Percentiles rank a stretch among this genome's conserved stretches.
Conservation (phyloP, 2,797 vertebrate genomes). For the Jordanella pulchra region DNA sequence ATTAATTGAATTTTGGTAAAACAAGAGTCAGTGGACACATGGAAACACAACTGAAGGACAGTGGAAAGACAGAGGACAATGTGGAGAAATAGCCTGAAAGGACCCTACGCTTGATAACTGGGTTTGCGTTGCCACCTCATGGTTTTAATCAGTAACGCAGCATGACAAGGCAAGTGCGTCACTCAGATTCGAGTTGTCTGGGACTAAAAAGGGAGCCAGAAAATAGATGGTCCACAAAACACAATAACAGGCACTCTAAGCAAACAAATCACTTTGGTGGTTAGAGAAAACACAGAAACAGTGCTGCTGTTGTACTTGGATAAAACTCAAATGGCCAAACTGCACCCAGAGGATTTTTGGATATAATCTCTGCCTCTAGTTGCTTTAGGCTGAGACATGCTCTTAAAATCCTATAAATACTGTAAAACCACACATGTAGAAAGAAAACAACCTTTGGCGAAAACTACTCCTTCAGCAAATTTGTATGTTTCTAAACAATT, state of each 20-base stretch:
- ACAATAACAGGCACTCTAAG: slow-evolving; percentile 20
- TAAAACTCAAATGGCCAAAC: slow-evolving; percentile 13
- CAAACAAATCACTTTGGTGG: slow-evolving; percentile 29
- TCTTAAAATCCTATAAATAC: slow-evolving; percentile 2
- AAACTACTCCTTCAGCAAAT: slow-evolving; percentile 14
- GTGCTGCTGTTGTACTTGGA: slow-evolving; percentile 21
- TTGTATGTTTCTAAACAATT: background rate
- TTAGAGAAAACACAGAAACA: slow-evolving; percentile 2
- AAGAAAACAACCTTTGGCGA: background rate
- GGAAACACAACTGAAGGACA: background rate
- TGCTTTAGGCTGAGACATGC: slow-evolving; percentile 9
- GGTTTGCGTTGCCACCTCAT: slow-evolving; percentile 67
- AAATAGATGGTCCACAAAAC: slow-evolving; percentile 40
- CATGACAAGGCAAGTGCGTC: slow-evolving; percentile 27
- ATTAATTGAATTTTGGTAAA: slow-evolving; percentile 14
- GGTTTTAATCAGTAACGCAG: slow-evolving; percentile 45
- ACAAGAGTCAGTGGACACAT: slow-evolving; percentile 3
- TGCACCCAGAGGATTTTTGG: background rate
- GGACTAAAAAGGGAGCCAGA: slow-evolving; percentile 45
- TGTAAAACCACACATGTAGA: background rate
- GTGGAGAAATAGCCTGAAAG: background rate
- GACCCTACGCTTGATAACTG: slow-evolving; percentile 28
- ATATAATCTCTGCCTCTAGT: background rate
- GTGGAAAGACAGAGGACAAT: background rate
- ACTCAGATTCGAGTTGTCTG: slow-evolving; percentile 32